These are phyloP conservation scores for Raphicerus campestris DNA, from an alignment of 2,113 vertebrate species.

Conservation along the genomic window DNA sequence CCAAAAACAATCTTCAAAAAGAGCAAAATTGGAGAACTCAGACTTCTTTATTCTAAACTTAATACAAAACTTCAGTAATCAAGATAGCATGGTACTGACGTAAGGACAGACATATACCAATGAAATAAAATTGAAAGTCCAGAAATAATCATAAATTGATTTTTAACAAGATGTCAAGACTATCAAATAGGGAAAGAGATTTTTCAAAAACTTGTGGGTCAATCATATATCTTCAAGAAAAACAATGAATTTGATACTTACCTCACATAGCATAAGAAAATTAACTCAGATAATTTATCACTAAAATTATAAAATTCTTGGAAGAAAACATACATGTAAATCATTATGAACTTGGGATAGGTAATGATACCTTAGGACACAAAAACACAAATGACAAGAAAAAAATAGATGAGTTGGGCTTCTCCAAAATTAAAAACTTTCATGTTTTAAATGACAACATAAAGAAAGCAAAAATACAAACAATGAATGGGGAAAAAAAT, in stretches of 20 bases:
- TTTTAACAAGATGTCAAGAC: not conserved
- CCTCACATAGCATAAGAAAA: not conserved
- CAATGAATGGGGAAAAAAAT: not conserved
- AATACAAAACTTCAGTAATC: not conserved
- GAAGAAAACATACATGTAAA: not conserved
- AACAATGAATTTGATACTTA: not conserved
- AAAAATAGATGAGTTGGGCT: not conserved
- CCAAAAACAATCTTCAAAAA: not conserved
- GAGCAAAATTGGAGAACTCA: not conserved
- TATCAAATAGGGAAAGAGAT: not conserved
- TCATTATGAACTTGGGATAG: not conserved
- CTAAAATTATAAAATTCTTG: not conserved
- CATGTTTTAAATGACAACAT: not conserved
- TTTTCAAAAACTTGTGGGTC: not conserved
- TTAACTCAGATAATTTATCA: not conserved
- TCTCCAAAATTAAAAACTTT: not conserved
- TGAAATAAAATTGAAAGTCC: not conserved
- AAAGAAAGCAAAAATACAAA: not conserved
- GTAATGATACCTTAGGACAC: not conserved
- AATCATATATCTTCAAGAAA: not conserved
- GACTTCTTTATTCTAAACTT: not conserved
- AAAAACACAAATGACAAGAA: not conserved
- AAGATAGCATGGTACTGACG: not conserved
- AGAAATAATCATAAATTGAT: not conserved
- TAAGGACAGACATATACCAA: not conserved